A percentile compares a stretch with the other conserved stretches of the same genome.
Evolutionary conservation across 2,113 vertebrate genomes (phyloP).

Genomic region (Thryonomys swinderianus): DNA sequence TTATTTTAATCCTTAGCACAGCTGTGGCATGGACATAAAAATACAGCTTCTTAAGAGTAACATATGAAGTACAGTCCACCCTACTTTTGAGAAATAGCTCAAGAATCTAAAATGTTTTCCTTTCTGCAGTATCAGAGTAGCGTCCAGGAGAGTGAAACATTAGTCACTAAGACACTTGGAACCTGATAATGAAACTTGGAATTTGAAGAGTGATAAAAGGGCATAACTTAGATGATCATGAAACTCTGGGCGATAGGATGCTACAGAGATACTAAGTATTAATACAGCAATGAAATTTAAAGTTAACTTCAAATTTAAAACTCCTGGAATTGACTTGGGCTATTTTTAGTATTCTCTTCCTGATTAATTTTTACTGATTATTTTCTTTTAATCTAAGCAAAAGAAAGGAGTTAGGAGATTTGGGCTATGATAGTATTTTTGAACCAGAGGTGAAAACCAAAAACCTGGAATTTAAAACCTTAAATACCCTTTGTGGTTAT

Average conservation of each 20-base stretch:
- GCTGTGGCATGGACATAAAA: constrained; percentile 57
- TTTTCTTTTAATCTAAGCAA: constrained; percentile 29
- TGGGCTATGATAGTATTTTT: neutral
- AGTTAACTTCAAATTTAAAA: constrained; percentile 43
- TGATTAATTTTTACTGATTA: neutral
- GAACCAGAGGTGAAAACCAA: constrained; percentile 7
- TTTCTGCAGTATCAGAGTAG: neutral
- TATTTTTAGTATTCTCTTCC: constrained; percentile 19
- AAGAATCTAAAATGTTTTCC: constrained; percentile 20
- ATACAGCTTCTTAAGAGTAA: constrained; percentile 42
- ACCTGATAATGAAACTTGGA: constrained; percentile 34
- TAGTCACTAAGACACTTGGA: constrained; percentile 47
- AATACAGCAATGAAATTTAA: constrained; percentile 44
- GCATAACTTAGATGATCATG: constrained; percentile 23
- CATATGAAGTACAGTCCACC: neutral
- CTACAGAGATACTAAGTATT: constrained; percentile 16
- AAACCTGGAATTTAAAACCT: neutral
- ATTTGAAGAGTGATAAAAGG: constrained; percentile 49
- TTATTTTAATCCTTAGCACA: constrained; percentile 61
- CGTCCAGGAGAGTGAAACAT: neutral
- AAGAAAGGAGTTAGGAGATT: neutral
- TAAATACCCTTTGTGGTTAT: neutral
- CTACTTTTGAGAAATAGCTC: constrained; percentile 34
- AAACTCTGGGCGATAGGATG: neutral
- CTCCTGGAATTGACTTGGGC: neutral